Evolutionary conservation across 1,140 invertebrate species (phyloP), one percentile per base, ranked within the genome.

Genomic region (Thaumatotibia leucotreta): DNA sequence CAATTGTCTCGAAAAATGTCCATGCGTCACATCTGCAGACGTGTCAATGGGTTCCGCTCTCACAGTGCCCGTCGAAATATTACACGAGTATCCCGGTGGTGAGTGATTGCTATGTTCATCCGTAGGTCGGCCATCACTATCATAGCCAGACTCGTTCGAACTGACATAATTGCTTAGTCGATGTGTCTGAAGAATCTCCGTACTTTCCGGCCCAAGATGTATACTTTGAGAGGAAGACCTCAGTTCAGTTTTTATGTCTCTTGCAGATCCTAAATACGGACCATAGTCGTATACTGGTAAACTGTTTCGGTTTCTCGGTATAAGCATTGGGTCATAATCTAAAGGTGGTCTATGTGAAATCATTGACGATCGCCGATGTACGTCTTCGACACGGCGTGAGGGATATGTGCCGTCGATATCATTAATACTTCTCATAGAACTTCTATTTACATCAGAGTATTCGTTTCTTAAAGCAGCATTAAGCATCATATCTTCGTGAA

Each of bases 71-170:
- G 72, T 71, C 62, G 79, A 76, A 33, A 86, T 76, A 72, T 87
- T 75, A 65, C 76, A 82, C 4, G 79, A 77, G 66, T 86, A 91
- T 65, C 85, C 86, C 52, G 91, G 90, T 27, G 91, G 91, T 11
- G 91, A 92, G 72, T 92, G 86, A 77, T 91, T 92, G 73, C 83
- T 91, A 76, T 92, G 84, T 74, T 92, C 92, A 68, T 92, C 92
- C 52, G 91, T 91, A n/a, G 92, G 92, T 61, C 94, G 92, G 11
- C 95, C 94, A 75, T 96, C 95, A 82, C 95, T 96, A 72, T 96
- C 95, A 80, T 96, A 96, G 17, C 96, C 96, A 29, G 95, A 96
- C 86, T 96, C 96, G 80, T 96, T 96, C 24, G 95, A 96, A 83
- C 95, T 96, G 10, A 96, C 93, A 81, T 95, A 95, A 84, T 94